Base-by-base conservation (phyloP, 2,113 vertebrate genomes). In the Geococcyx californianus region DNA sequence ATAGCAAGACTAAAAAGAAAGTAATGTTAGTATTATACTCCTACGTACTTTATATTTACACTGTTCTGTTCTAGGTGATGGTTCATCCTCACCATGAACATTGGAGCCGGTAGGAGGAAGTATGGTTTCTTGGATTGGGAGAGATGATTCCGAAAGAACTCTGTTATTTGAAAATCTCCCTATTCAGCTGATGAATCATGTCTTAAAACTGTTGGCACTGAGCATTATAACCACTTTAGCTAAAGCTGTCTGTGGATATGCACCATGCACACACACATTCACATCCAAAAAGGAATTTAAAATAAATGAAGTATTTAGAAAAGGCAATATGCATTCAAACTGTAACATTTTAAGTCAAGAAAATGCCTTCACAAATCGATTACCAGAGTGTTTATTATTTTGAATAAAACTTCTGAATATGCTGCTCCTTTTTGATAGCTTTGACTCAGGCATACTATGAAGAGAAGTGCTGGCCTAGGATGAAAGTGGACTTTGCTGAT, bases 221-320 rank as follows among this genome's bases (percentile, higher is more conserved):
- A 75, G 38, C 6, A 6, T n/a, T 87, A 9, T 51, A 81, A 44
- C 29, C 25, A 19, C 42, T 90, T 80, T 25, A 82, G 52, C 49
- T 83, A 68, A 42, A 83, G 54, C 26, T 0, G 0, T 45, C 40
- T 60, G 69, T 15, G 56, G 31, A 72, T 63, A 29, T 0, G 16
- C 15, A 59, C 19, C 29, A 10, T 11, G 29, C 4, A 42, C 29
- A 11, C 2, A 2, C 1, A 4, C 12, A 34, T 11, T 33, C 2
- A 28, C 12, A 23, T 2, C 16, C 44, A 33, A 23, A 64, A 56
- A 60, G 9, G n/a, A 80, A 90, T 44, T 1, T 0, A 58, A 58
- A 60, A 38, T 2, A 84, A 82, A 72, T 26, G 3, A 40, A 36
- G 17, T 33, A 10, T 25, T 87, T n/a, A 72, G 25, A 49, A 93